A percentile compares a stretch with the other conserved stretches of the same genome.
Evolutionary conservation across 2,888 invertebrate genomes (phyloP).

Genomic region (Mechanitis messenoides): DNA sequence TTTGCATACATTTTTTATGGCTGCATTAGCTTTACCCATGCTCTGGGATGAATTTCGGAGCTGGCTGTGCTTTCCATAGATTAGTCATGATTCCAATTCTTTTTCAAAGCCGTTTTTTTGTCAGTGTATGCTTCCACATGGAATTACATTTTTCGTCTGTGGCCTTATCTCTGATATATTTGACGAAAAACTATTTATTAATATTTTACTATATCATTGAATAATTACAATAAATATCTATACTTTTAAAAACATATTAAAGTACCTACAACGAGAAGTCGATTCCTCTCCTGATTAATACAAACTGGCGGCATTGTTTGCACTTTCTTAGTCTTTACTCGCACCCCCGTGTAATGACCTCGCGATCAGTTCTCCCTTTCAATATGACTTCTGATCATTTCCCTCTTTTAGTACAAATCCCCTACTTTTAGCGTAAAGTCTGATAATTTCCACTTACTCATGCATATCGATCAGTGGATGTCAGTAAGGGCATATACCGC

Average conservation of each 20-base stretch:
- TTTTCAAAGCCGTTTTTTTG: neutral
- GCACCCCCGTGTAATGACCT: constrained; percentile 1
- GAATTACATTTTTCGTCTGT: too few relatives aligned
- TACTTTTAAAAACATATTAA: neutral
- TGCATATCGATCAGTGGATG: constrained; percentile 7
- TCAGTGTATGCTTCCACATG: too few relatives aligned
- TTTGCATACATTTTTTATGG: constrained; percentile 29
- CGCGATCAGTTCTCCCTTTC: constrained; percentile 1
- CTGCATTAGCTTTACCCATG: constrained; percentile 10
- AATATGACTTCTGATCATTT: constrained; percentile 2
- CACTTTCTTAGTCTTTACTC: constrained; percentile 2
- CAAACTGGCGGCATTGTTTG: neutral
- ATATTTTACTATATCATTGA: too few relatives aligned
- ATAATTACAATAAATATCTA: neutral
- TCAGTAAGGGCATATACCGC: constrained; percentile 57
- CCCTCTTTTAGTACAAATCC: constrained; percentile 1
- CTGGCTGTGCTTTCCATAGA: constrained; percentile 4
- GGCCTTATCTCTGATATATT: too few relatives aligned
- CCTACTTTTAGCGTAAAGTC: neutral
- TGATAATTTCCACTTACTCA: constrained; percentile 1
- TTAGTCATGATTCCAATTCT: neutral
- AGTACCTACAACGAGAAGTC: neutral
- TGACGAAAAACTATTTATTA: too few relatives aligned
- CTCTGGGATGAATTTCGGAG: constrained; percentile 15
- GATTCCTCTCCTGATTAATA: constrained; percentile 4